Percentiles rank a stretch among this genome's conserved stretches.
phyloP scores from a whole-genome alignment of 2,888 invertebrate genomes.

The Melikaiella ostensackeni region DNA sequence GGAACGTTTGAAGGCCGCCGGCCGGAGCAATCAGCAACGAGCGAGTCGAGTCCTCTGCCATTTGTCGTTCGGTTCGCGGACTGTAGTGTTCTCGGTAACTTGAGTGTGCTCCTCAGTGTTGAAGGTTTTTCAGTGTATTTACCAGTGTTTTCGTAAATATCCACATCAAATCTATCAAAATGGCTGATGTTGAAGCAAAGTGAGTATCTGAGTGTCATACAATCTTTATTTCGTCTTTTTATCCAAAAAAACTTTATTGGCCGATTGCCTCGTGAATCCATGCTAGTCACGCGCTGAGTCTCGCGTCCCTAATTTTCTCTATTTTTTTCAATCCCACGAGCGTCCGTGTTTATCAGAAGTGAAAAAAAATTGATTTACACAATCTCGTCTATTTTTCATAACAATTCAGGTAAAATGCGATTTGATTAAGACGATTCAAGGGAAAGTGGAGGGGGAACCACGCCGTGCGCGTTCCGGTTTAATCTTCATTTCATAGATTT shows the following conservation, averaged over 20 bases:
- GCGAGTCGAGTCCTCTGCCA: conserved; percentile 61
- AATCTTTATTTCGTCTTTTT: neutral
- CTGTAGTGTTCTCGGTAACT: conserved; percentile 56
- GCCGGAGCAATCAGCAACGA: conserved; percentile 59
- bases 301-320: conserved; percentile 11
- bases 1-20: conserved; percentile 74
- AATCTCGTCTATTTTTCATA: neutral
- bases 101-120: conserved; percentile 46
- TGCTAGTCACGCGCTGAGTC: conserved; percentile 10
- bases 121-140: conserved; percentile 36
- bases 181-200: conserved; percentile 84
- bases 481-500: neutral
- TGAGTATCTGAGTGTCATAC: conserved; percentile 78
- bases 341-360: neutral
- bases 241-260: neutral
- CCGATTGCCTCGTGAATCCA: conserved; percentile 7
- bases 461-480: conserved; percentile 26
- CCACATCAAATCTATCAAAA: conserved; percentile 74
- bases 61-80: conserved; percentile 67
- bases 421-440: neutral
- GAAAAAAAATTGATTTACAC: neutral
- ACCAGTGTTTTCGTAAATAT: conserved; percentile 51
- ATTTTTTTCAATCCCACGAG: neutral
- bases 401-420: neutral
- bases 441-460: conserved; percentile 37